Percentiles rank a stretch among this genome's conserved stretches.
phyloP scores from a whole-genome alignment of 1,140 invertebrate species.

The Drosophila insularis region DNA sequence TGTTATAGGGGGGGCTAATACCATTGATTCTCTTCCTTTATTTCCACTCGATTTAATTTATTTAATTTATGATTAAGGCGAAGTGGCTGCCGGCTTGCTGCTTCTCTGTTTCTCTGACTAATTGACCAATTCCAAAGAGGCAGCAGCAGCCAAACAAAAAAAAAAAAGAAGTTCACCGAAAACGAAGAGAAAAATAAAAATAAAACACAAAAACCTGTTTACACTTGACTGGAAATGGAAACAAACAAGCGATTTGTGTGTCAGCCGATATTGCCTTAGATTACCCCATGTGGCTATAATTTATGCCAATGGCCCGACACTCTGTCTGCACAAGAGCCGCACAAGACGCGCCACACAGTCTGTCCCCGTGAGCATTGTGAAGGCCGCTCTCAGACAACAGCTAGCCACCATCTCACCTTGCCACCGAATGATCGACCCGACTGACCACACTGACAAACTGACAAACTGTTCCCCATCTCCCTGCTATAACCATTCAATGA shows the following conservation, averaged over 20 bases:
- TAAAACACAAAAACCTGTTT: constrained; percentile 57
- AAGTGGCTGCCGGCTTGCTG: constrained; percentile 47
- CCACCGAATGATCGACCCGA: neutral
- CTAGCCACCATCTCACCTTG: neutral
- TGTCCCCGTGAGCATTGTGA: constrained; percentile 58
- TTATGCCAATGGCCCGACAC: constrained; percentile 74
- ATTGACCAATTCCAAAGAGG: constrained; percentile 58
- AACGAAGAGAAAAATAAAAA: constrained; percentile 10
- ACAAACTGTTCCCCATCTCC: constrained; percentile 6
- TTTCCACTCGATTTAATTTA: constrained; percentile 59
- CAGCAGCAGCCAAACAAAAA: neutral
- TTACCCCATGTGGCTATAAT: constrained; percentile 63
- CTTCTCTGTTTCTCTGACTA: constrained; percentile 54
- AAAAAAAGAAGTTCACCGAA: constrained; percentile 15
- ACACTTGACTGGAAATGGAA: constrained; percentile 56
- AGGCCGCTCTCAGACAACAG: constrained; percentile 37
- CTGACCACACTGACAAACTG: constrained; percentile 27
- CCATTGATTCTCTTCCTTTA: constrained; percentile 41
- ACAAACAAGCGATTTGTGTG: constrained; percentile 71
- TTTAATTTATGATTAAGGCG: constrained; percentile 54
- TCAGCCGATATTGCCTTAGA: constrained; percentile 67
- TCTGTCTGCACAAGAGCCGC: constrained; percentile 56
- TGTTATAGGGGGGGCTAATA: neutral
- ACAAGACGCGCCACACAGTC: constrained; percentile 62
- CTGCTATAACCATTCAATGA: no score